Base-by-base conservation (phyloP, 2,797 vertebrate species). In the Momotus momota region DNA sequence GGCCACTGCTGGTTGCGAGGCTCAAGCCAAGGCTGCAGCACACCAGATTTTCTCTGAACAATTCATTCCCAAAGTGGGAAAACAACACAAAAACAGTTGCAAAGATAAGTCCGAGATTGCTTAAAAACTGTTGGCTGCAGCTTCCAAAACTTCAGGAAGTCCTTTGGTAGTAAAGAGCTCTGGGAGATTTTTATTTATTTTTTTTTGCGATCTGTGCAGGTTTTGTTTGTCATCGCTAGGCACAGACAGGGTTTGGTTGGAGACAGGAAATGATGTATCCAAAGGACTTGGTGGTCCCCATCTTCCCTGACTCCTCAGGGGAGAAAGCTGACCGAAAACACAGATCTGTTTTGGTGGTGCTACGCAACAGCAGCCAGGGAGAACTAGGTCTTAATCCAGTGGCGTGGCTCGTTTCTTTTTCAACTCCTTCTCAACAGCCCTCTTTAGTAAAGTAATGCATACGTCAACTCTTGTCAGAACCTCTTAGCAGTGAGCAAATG, bases 361-460 rank as follows among this genome's bases (percentile, higher is more conserved):
- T 31, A 31, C 10, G 18, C 73, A 94, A 35, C 65, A 90, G 29
- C 79, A 83, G 57, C 81, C 82, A 55, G 49, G 54, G 85, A 93
- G 81, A 93, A n/a, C 25, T 26, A 65, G 9, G 46, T 81, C 94
- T 95, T 97, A 93, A 97, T 97, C 88, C 65, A 89, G 79, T 93
- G 67, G 71, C 0, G 0, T 84, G 90, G 91, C 80, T 93, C 54
- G 77, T 92, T 96, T 89, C n/a, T 96, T 90, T 91, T 96, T 75
- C 55, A 93, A 69, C 80, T 93, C 67, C 95, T 96, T 90, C 93
- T 69, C 91, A 97, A 88, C 96, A 94, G 71, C 89, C 55, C 91
- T 97, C 81, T 85, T 84, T 90, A 90, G 81, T 95, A 95, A 97
- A 97, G 92, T 94, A 97, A 97, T 97, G 91, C 55, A 5, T 94